Percentiles rank a stretch among this genome's conserved stretches.
Conservation (phyloP, 2,797 vertebrate genomes). For the Ctenosaura bakeri region DNA sequence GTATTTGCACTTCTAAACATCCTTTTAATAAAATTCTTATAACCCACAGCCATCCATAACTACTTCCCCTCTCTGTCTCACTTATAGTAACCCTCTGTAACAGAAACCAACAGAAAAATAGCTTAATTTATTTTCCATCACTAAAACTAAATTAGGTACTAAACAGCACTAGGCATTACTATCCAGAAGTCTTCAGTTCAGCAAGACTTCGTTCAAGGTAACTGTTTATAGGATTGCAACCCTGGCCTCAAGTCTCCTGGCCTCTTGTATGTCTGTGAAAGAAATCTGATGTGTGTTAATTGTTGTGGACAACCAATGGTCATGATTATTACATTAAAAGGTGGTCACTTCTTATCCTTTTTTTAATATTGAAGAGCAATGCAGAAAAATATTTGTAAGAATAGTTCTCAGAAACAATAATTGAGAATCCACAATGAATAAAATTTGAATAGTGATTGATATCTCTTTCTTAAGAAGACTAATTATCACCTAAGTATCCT, state of each 20-base stretch:
- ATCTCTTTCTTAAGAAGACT: constrained; percentile 16
- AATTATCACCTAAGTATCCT: constrained; percentile 19
- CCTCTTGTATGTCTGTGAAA: background rate
- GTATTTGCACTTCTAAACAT: no score
- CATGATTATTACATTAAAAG: background rate
- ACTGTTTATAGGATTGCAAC: background rate
- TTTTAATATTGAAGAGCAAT: background rate
- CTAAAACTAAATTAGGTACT: no score
- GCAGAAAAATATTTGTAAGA: background rate
- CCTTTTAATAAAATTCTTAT: background rate
- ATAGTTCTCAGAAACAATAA: constrained; percentile 17
- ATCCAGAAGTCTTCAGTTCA: background rate
- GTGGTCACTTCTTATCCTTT: background rate
- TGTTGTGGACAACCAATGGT: background rate
- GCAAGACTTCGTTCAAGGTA: background rate
- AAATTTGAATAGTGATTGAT: constrained; percentile 12
- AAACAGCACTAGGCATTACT: background rate
- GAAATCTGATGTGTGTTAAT: no score
- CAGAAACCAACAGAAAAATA: no score
- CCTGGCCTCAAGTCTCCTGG: background rate
- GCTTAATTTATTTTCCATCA: background rate
- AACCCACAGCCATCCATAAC: background rate
- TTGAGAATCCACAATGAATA: constrained; percentile 18
- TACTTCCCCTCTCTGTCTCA: background rate
- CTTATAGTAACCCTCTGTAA: background rate